These are phyloP conservation scores for Ophonus ardosiacus DNA, from an alignment of 2,888 invertebrate species.

Conservation along the genomic window DNA sequence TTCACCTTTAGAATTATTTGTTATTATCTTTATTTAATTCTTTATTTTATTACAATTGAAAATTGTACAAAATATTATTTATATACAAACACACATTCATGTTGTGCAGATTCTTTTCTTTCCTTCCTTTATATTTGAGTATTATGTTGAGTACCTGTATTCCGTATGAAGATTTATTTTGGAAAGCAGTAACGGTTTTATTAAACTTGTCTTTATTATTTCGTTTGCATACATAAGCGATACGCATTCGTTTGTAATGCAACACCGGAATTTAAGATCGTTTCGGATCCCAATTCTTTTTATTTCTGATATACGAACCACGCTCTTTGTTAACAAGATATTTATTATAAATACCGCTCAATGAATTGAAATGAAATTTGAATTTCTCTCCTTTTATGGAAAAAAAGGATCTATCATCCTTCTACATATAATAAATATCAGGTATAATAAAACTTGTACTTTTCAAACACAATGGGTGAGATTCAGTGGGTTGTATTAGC, in stretches of 20 bases:
- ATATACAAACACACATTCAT: no score
- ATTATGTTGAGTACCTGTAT: no score
- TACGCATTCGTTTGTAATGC: constrained; percentile 17
- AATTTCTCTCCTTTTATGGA: not conserved
- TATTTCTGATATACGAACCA: constrained; percentile 2
- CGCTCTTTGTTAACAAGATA: constrained; percentile 24
- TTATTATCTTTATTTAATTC: no score
- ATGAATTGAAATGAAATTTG: not conserved
- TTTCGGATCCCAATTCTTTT: not conserved
- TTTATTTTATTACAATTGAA: no score
- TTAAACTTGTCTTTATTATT: not conserved
- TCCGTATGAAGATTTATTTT: constrained; percentile 8
- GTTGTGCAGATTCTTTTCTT: no score
- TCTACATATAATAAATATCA: no score
- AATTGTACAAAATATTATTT: no score
- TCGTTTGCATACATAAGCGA: not conserved
- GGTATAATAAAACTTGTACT: no score
- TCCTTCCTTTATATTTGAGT: no score
- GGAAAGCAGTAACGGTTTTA: not conserved
- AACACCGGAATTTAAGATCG: constrained; percentile 10
- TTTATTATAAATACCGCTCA: constrained; percentile 7
- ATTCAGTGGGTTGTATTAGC: no score
- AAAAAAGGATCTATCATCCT: not conserved
- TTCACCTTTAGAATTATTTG: no score
- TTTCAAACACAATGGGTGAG: no score